Conservation (phyloP, 2,888 invertebrate genomes). For the Ellobium chinense region DNA sequence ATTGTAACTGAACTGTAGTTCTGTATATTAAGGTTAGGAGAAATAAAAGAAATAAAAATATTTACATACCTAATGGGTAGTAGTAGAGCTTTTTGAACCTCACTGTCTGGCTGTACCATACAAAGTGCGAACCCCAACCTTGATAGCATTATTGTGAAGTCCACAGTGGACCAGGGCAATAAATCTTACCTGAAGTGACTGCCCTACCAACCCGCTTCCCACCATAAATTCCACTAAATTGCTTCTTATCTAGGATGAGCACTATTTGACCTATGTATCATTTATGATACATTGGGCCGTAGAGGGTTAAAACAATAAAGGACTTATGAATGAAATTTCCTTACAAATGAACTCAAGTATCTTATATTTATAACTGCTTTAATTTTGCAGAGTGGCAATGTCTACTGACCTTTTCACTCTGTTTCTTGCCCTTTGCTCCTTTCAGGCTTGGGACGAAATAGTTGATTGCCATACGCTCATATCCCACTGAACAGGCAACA, state of each 20-base stretch:
- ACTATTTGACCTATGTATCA: not conserved
- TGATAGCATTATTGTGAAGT: not conserved
- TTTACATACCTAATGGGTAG: no score
- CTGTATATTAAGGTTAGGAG: no score
- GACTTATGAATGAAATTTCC: no score
- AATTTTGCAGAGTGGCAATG: no score
- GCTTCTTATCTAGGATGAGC: not conserved
- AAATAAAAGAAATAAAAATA: no score
- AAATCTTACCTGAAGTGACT: not conserved
- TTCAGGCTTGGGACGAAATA: conserved; percentile 53
- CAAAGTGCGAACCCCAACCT: not conserved
- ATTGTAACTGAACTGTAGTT: no score
- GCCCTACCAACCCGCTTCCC: not conserved
- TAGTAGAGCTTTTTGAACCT: not conserved
- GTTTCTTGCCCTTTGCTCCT: conserved; percentile 53
- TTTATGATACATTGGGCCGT: not conserved
- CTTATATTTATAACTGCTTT: no score
- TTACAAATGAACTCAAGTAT: no score
- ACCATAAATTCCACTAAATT: not conserved
- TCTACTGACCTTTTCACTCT: conserved; percentile 40
- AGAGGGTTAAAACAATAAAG: not conserved
- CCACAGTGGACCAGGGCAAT: not conserved
- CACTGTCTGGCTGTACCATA: not conserved
- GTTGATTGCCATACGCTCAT: conserved; percentile 64
- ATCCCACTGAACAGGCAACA: conserved; percentile 72